phyloP scores from a whole-genome alignment of 2,888 invertebrate genomes.

The Hydrotaea diabolus region DNA sequence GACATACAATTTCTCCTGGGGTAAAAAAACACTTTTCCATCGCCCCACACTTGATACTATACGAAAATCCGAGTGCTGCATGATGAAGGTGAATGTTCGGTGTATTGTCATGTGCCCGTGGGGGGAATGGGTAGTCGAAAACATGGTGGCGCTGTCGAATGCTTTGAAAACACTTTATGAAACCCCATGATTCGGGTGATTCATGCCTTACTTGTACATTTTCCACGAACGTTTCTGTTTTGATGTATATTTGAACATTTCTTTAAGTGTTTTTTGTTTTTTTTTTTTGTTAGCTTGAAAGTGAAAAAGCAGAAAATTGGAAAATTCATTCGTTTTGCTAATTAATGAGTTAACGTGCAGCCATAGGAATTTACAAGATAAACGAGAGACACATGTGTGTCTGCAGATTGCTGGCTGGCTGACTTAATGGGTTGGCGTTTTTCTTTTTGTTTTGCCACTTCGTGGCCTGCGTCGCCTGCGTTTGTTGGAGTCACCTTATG shows the following conservation, averaged over 20 bases:
- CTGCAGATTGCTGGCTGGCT: not conserved
- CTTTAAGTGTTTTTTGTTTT: conserved; percentile 45
- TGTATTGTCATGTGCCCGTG: not conserved
- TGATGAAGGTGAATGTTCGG: conserved; percentile 18
- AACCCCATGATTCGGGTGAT: not conserved
- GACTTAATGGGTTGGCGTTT: not conserved
- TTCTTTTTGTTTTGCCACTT: not conserved
- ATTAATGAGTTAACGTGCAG: conserved; percentile 39
- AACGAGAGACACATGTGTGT: conserved; percentile 50
- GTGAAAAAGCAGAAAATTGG: not conserved
- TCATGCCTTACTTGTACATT: not conserved
- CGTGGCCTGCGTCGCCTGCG: not conserved
- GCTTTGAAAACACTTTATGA: not conserved
- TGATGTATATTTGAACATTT: conserved; percentile 42
- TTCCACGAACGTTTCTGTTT: not conserved
- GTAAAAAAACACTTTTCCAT: not conserved
- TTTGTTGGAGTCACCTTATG: no score
- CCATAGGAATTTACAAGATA: conserved; percentile 45
- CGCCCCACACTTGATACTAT: not conserved
- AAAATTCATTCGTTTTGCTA: conserved; percentile 10
- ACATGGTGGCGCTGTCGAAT: not conserved
- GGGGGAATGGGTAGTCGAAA: not conserved
- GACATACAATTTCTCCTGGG: not conserved
- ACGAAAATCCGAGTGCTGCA: not conserved
- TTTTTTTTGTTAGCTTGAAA: not conserved